Evolutionary conservation across 1,140 invertebrate genomes (phyloP).

Genomic region (Tribolium castaneum): DNA sequence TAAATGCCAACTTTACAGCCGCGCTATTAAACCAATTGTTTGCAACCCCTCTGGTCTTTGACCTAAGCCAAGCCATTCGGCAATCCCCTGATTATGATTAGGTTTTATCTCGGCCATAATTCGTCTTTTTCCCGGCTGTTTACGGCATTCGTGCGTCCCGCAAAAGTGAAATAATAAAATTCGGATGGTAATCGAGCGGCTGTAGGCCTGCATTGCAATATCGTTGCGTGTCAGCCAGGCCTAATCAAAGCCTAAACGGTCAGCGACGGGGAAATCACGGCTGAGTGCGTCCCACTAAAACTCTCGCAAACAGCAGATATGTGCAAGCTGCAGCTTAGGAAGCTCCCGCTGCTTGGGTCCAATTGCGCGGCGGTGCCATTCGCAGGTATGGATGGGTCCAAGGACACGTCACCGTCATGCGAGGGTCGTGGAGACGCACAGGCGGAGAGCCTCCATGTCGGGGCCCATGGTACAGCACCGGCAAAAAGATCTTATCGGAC

Average conservation of each 20-base stretch:
- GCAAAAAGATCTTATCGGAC: not conserved
- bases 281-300: not conserved
- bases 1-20: not conserved
- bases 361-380: slow-evolving; percentile 46
- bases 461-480: not conserved
- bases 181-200: not conserved
- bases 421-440: slow-evolving; percentile 26
- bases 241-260: not conserved
- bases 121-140: not conserved
- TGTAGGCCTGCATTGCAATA: not conserved
- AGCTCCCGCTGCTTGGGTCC: slow-evolving; percentile 34
- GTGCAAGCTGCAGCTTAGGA: slow-evolving; percentile 23
- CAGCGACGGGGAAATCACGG: not conserved
- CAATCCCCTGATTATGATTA: not conserved
- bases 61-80: not conserved
- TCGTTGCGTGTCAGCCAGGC: not conserved
- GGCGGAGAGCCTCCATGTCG: not conserved
- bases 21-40: not conserved
- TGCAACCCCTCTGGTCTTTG: not conserved
- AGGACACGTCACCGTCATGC: slow-evolving; percentile 27
- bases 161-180: not conserved
- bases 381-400: slow-evolving; percentile 39
- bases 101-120: not conserved
- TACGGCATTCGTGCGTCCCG: not conserved
- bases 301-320: not conserved